phyloP scores from a whole-genome alignment of 2,113 vertebrate species.

The Xenotilapia caudafasciata region DNA sequence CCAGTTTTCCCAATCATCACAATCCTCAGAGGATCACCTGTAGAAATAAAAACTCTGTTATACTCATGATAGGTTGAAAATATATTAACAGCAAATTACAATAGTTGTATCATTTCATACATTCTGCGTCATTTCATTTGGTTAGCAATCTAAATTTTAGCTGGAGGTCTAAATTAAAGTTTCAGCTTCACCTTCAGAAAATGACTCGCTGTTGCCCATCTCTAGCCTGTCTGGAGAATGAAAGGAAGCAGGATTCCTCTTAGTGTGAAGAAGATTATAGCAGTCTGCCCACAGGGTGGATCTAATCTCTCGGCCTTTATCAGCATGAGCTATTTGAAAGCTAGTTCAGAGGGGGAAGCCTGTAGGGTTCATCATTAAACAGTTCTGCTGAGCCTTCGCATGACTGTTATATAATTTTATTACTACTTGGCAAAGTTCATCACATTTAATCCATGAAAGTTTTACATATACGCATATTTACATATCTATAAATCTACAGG shows the following conservation, averaged over 20 bases:
- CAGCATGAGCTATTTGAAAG: not conserved
- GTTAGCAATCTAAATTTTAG: not conserved
- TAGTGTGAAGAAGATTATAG: not conserved
- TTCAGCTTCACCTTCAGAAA: not conserved
- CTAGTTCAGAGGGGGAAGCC: not conserved
- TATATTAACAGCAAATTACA: not conserved
- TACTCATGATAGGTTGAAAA: not conserved
- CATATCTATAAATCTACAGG: not conserved
- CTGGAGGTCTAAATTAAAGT: not conserved
- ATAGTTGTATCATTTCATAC: not conserved
- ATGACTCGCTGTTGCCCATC: not conserved
- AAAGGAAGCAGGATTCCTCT: not conserved
- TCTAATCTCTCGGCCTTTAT: not conserved
- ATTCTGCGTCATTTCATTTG: not conserved
- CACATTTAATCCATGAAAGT: not conserved
- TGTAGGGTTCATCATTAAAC: not conserved
- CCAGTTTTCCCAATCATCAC: not conserved
- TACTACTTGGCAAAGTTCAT: not conserved
- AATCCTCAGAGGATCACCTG: conserved; percentile 17
- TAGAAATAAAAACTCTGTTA: not conserved
- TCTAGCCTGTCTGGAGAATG: not conserved
- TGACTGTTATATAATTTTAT: not conserved
- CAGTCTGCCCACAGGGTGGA: not conserved
- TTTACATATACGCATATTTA: not conserved
- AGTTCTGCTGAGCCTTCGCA: not conserved